These are phyloP conservation scores for Amazona ochrocephala DNA, from an alignment of 2,797 vertebrate species.

Conservation along the genomic window DNA sequence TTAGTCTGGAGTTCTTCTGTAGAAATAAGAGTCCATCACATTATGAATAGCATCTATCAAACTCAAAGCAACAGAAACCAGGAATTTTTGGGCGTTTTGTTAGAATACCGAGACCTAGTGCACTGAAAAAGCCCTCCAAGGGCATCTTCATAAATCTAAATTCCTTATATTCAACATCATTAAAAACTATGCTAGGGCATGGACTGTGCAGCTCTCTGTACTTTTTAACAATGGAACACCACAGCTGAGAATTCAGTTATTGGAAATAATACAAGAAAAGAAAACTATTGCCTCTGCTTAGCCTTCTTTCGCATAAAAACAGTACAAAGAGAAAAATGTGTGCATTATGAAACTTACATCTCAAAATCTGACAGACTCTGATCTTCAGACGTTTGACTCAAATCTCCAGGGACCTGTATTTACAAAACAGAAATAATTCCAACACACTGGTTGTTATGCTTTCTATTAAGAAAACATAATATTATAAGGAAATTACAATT, in stretches of 20 bases:
- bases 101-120: neutral
- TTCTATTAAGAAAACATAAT: conserved; percentile 4
- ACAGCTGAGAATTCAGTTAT: neutral
- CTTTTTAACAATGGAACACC: neutral
- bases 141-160: neutral
- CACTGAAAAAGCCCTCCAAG: neutral
- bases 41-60: neutral
- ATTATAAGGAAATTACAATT: neutral
- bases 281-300: neutral
- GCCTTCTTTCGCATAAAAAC: neutral
- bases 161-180: neutral
- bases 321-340: neutral
- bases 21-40: neutral
- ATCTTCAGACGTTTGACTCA: conserved; percentile 98
- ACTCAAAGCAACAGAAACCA: neutral
- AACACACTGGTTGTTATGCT: neutral
- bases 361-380: conserved; percentile 98
- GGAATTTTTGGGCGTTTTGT: neutral
- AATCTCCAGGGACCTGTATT: conserved; percentile 91
- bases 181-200: neutral
- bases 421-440: conserved; percentile 22
- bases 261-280: neutral
- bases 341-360: conserved; percentile 85
- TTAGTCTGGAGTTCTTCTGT: neutral
- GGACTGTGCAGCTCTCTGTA: neutral